A percentile compares a stretch with the other conserved stretches of the same genome.
Evolutionary conservation across 23 tunicate species (phyloP).

Genomic region (Halocynthia aurantium): DNA sequence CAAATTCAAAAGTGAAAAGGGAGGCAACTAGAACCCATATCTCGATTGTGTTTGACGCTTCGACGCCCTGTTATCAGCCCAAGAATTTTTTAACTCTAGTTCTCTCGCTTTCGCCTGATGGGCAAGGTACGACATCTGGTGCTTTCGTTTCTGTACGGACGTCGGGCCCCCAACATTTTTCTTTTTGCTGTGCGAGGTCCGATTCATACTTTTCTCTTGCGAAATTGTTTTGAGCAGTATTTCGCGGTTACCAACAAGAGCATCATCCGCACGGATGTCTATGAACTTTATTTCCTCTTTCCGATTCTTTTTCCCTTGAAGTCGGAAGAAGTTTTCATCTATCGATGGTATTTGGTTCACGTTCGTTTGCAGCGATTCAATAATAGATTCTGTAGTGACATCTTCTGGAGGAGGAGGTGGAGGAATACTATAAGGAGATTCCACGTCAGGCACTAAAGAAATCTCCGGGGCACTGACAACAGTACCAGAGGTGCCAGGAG

Average conservation of each 20-base stretch:
- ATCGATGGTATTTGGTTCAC: neutral
- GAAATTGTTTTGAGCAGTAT: constrained; percentile 59
- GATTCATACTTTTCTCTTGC: constrained; percentile 60
- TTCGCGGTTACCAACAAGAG: constrained; percentile 72
- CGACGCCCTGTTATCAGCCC: constrained; percentile 71
- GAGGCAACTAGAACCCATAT: constrained; percentile 58
- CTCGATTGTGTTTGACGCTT: constrained; percentile 58
- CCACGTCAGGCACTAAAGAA: constrained; percentile 1
- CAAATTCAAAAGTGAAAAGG: neutral
- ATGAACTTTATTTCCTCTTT: constrained; percentile 80
- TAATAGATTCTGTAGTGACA: neutral
- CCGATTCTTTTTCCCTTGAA: constrained; percentile 55
- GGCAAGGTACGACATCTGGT: constrained; percentile 70
- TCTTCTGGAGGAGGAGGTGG: neutral
- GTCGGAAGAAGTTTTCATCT: constrained; percentile 17
- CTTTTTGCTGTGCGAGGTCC: constrained; percentile 62
- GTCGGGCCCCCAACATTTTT: constrained; percentile 41
- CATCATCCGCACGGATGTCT: constrained; percentile 65
- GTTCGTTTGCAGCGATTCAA: neutral
- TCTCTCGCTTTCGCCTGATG: constrained; percentile 86
- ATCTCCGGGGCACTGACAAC: neutral
- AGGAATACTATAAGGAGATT: neutral
- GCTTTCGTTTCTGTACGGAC: constrained; percentile 39
- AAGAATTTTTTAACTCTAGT: constrained; percentile 70
- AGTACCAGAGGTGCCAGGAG: neutral